phyloP scores from a whole-genome alignment of 2,113 vertebrate species.

The Puntigrus tetrazona region DNA sequence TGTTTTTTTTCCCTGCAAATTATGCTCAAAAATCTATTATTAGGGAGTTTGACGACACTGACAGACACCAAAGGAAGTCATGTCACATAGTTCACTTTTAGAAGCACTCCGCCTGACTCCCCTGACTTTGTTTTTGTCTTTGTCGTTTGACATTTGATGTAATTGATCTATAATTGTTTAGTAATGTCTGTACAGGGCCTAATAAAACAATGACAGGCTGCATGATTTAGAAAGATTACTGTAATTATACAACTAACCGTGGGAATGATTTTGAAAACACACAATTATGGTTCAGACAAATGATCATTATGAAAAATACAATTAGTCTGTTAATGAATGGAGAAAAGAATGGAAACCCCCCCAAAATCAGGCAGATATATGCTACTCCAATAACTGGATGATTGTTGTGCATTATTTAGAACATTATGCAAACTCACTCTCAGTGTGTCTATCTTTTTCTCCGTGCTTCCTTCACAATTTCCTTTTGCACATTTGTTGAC shows the following conservation, averaged over 20 bases:
- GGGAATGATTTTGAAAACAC: constrained; percentile 32
- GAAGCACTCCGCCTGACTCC: background rate
- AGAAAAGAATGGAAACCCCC: background rate
- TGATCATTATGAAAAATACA: constrained; percentile 12
- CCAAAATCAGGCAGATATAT: background rate
- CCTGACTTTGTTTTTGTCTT: constrained; percentile 34
- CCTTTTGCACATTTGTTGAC: constrained; percentile 24
- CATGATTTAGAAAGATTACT: constrained; percentile 41
- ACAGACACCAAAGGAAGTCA: constrained; percentile 1
- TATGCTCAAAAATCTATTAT: background rate
- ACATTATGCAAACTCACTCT: constrained; percentile 10
- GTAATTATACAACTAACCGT: constrained; percentile 11
- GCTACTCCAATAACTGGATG: background rate
- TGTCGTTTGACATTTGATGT: constrained; percentile 24
- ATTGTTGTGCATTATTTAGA: constrained; percentile 10
- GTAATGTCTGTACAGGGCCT: constrained; percentile 24
- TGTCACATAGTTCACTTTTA: constrained; percentile 15
- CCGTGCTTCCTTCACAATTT: background rate
- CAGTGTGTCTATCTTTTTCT: background rate
- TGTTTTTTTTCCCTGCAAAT: background rate
- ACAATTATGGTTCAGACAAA: constrained; percentile 26
- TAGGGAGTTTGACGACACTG: background rate
- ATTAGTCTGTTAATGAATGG: background rate
- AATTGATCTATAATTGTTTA: constrained; percentile 35
- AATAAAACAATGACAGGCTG: constrained; percentile 27